Base-by-base conservation (phyloP, 2,797 vertebrate genomes). In the Premnoplex brunnescens region DNA sequence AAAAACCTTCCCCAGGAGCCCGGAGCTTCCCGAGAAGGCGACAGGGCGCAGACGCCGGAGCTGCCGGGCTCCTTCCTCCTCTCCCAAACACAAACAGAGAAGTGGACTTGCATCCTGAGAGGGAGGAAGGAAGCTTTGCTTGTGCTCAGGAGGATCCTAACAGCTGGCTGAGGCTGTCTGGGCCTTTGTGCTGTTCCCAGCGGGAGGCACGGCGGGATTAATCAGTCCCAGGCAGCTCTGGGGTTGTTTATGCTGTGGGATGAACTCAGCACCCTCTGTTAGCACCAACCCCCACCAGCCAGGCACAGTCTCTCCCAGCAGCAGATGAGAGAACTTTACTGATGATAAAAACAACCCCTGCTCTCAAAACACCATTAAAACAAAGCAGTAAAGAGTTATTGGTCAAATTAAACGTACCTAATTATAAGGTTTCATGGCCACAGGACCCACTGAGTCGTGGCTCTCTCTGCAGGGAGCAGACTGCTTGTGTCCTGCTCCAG, bases 81-180 rank as follows among this genome's bases (percentile, higher is more conserved):
- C 78, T 88, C 86, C 71, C 83, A 79, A 55, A 91, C 77, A 67
- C 90, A 94, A 94, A 93, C 87, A 93, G 43, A 94, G 78, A 63
- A 21, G 4, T 28, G 43, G 91, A 66, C 77, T 76, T 30, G 83
- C 91, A 95, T 96, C 90, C 95, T 89, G 91, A 85, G 75, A 41
- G 39, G 77, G 85, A 94, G 96, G 95, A 95, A 97, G 95, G 95
- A 96, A 96, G 71, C 52, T 0, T 5, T 66, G 94, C 88, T 89
- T 46, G 63, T 16, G 80, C 88, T 93, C 80, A 24, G 74, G 68
- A 85, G 83, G 19, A 67, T 36, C 43, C 0, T 3, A 55, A 34
- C 93, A 93, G 85, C 94, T 85, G 93, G 66, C 88, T 37, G 75
- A 23, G 87, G 63, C 91, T 62, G 78, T 2, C 87, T 60, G 85